Percentiles rank a stretch among this genome's conserved stretches.
Conservation (phyloP, 2,888 invertebrate genomes). For the Lucinisca nassula region DNA sequence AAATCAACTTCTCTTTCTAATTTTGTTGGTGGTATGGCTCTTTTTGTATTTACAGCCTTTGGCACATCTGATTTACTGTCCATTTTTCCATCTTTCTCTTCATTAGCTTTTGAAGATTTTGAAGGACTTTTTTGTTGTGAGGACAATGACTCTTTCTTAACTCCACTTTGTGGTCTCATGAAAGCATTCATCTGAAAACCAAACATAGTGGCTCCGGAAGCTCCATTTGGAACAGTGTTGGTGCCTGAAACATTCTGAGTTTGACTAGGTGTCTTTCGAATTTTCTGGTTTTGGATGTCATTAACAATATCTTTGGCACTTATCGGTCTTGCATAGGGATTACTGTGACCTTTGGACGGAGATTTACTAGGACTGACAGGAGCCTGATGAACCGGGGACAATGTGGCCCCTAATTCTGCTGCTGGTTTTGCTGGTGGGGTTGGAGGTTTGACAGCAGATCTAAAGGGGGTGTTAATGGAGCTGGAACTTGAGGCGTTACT, state of each 20-base stretch:
- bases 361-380: neutral
- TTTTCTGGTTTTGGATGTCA: conserved; percentile 70
- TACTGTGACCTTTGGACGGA: conserved; percentile 56
- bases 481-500: conserved; percentile 67
- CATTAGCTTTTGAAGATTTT: neutral
- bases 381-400: neutral
- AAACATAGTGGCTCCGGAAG: conserved; percentile 57
- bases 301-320: conserved; percentile 84
- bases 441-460: conserved; percentile 63
- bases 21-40: conserved; percentile 51
- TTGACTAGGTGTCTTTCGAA: conserved; percentile 67
- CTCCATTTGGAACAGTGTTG: conserved; percentile 32
- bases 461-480: conserved; percentile 68
- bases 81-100: neutral
- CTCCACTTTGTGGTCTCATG: conserved; percentile 80
- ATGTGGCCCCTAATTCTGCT: neutral
- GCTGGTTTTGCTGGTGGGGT: conserved; percentile 34
- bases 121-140: neutral
- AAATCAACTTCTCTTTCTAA: conserved; percentile 61
- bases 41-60: conserved; percentile 20
- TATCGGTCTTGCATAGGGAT: conserved; percentile 83
- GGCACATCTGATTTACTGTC: neutral
- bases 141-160: conserved; percentile 60
- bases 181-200: conserved; percentile 77
- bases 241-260: conserved; percentile 31